phyloP scores from a whole-genome alignment of 2,113 vertebrate species.

The Xiphorhynchus elegans region DNA sequence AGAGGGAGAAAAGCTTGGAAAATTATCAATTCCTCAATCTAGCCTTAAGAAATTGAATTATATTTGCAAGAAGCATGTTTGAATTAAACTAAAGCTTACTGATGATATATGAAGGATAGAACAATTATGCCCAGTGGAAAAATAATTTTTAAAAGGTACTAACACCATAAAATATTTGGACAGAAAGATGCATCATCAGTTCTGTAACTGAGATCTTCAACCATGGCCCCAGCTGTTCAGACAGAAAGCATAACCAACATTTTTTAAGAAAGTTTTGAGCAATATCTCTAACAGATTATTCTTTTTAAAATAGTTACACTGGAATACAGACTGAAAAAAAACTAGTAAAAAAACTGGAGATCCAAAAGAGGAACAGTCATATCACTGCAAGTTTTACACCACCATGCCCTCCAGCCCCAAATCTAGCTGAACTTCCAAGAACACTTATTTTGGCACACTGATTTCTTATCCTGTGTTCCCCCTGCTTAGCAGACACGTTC shows the following conservation, averaged over 20 bases:
- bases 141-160: neutral
- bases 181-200: neutral
- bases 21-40: neutral
- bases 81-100: neutral
- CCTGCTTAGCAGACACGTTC: neutral
- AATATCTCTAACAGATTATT: neutral
- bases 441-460: neutral
- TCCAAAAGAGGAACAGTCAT: neutral
- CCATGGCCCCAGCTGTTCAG: neutral
- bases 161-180: neutral
- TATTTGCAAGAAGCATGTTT: neutral
- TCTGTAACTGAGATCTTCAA: neutral
- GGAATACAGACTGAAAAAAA: neutral
- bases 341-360: neutral
- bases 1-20: neutral
- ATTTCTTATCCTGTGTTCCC: neutral
- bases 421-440: neutral
- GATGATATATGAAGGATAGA: neutral
- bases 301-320: neutral
- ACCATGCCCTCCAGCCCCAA: accelerated
- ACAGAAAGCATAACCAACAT: neutral
- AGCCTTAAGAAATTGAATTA: neutral
- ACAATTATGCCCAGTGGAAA: neutral
- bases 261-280: neutral
- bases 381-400: neutral